These are phyloP conservation scores for Macrotus californicus DNA, from an alignment of 2,113 vertebrate species.

Conservation along the genomic window DNA sequence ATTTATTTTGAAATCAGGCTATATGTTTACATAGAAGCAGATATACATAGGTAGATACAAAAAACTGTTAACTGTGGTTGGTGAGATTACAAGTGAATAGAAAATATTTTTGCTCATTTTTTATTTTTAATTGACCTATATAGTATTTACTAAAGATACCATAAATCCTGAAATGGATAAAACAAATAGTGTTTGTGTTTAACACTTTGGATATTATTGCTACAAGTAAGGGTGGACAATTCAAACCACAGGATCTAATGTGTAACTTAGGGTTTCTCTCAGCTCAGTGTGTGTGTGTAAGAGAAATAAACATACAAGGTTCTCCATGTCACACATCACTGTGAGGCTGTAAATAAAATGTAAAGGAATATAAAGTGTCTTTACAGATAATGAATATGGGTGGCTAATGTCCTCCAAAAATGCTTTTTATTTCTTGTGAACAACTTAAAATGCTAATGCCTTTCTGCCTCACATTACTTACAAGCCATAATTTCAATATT, in stretches of 20 bases:
- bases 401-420: background rate
- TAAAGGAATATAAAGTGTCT: background rate
- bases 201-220: background rate
- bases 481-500: background rate
- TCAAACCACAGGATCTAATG: background rate
- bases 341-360: background rate
- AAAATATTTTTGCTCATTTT: constrained; percentile 2
- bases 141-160: background rate
- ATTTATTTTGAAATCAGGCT: background rate
- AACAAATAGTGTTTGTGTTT: background rate
- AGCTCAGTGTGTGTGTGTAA: background rate
- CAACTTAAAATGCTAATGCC: background rate
- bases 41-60: background rate
- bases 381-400: background rate
- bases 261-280: background rate
- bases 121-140: background rate
- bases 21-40: background rate
- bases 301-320: background rate
- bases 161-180: background rate
- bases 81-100: background rate
- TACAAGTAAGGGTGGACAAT: background rate
- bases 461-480: background rate
- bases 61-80: background rate
- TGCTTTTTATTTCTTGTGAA: background rate
- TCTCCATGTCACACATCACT: background rate